Percentiles rank a stretch among this genome's conserved stretches.
Conservation (phyloP, 2,888 invertebrate species). For the Drosophila mayaguana region DNA sequence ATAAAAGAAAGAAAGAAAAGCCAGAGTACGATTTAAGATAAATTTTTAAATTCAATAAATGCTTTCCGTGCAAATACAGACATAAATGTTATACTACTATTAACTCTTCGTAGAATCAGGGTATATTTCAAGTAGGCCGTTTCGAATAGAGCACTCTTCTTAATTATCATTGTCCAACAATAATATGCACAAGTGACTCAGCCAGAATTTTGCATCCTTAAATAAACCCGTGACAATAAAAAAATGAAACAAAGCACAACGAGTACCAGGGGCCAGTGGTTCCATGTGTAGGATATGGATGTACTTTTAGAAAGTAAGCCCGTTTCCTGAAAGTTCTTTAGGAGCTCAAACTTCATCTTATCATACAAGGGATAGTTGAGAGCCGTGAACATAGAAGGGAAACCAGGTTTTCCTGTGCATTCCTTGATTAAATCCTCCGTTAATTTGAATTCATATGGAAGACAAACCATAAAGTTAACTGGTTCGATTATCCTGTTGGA, state of each 20-base stretch:
- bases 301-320: not conserved
- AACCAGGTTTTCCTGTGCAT: not conserved
- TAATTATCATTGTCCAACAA: no score
- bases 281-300: not conserved
- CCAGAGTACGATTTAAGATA: no score
- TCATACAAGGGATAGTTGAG: not conserved
- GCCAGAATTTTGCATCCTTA: not conserved
- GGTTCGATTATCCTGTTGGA: not conserved
- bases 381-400: not conserved
- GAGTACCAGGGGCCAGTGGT: not conserved
- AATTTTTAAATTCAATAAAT: no score
- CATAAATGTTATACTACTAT: no score
- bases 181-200: no score
- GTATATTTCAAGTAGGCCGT: no score
- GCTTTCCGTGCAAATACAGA: no score
- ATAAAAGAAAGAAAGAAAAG: no score
- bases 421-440: not conserved
- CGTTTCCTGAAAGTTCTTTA: rapidly evolving
- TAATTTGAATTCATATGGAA: not conserved
- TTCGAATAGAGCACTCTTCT: no score
- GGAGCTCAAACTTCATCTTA: not conserved
- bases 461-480: not conserved
- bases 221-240: not conserved
- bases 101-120: no score
- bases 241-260: not conserved